Conservation (phyloP, 1,140 invertebrate species). For the Bombus haemorrhoidalis region DNA sequence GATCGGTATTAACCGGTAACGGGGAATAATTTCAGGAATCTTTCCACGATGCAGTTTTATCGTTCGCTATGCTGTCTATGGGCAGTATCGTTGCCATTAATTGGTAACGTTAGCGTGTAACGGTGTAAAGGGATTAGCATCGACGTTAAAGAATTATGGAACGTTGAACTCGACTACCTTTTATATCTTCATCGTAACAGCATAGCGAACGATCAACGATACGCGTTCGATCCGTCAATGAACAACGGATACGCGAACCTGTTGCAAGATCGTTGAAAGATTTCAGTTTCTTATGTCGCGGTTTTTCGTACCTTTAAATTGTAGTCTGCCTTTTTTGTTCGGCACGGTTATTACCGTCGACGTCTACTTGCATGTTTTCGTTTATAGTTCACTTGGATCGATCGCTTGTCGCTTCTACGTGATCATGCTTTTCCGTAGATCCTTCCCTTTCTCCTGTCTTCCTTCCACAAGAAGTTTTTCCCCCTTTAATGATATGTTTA, state of each 20-base stretch:
- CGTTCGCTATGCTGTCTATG: background rate
- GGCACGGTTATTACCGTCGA: background rate
- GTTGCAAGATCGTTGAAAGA: background rate
- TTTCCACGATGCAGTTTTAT: background rate
- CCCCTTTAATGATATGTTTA: background rate
- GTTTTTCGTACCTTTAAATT: background rate
- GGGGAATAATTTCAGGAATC: background rate
- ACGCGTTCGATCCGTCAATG: background rate
- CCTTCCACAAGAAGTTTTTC: background rate
- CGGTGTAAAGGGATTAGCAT: constrained; percentile 16
- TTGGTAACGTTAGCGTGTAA: background rate
- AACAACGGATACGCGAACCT: background rate
- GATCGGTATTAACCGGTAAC: background rate
- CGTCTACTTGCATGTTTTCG: constrained; percentile 17
- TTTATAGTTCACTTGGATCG: constrained; percentile 12
- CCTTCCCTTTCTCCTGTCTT: background rate
- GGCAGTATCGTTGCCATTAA: background rate
- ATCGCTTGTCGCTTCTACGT: background rate
- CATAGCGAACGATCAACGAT: background rate
- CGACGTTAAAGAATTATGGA: background rate
- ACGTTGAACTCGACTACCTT: constrained; percentile 18
- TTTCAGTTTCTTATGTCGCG: constrained; percentile 8
- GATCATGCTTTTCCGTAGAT: background rate
- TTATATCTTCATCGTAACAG: constrained; percentile 25
- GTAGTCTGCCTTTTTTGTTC: background rate